phyloP scores from a whole-genome alignment of 2,797 vertebrate species.

The Premnoplex brunnescens region DNA sequence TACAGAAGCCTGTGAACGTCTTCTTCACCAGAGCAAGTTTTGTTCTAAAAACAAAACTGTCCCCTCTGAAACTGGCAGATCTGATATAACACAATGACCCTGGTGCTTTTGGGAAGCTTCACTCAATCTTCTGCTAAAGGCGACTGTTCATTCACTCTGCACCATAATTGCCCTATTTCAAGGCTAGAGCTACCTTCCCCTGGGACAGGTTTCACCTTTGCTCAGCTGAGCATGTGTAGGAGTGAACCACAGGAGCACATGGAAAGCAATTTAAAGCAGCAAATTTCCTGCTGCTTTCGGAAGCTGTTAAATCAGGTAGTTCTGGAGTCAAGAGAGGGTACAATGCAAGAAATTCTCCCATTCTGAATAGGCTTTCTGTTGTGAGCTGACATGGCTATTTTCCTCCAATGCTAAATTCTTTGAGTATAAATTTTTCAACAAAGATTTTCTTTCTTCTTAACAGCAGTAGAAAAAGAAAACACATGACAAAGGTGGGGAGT shows the following conservation, averaged over 20 bases:
- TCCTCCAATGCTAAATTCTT: background rate
- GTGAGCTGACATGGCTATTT: background rate
- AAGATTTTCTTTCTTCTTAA: background rate
- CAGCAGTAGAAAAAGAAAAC: background rate
- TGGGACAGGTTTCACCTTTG: slow-evolving; percentile 62
- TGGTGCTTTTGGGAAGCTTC: background rate
- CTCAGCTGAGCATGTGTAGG: slow-evolving; percentile 18
- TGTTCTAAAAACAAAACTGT: background rate
- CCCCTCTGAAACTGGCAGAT: background rate
- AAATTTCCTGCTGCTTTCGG: slow-evolving; percentile 47
- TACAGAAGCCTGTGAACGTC: background rate
- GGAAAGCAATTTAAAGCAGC: slow-evolving; percentile 44
- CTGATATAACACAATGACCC: background rate
- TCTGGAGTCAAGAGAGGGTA: background rate
- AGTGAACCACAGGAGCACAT: slow-evolving; percentile 20
- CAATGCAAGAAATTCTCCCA: background rate
- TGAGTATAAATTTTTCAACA: background rate
- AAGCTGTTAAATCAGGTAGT: slow-evolving; percentile 28
- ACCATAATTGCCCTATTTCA: slow-evolving; percentile 43
- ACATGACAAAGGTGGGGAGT: background rate
- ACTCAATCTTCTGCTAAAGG: slow-evolving; percentile 23
- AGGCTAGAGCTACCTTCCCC: slow-evolving; percentile 36
- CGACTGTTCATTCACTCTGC: background rate
- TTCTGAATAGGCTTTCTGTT: background rate
- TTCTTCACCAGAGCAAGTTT: background rate